Base-by-base conservation (phyloP, 2,888 invertebrate genomes). In the Allacma fusca region DNA sequence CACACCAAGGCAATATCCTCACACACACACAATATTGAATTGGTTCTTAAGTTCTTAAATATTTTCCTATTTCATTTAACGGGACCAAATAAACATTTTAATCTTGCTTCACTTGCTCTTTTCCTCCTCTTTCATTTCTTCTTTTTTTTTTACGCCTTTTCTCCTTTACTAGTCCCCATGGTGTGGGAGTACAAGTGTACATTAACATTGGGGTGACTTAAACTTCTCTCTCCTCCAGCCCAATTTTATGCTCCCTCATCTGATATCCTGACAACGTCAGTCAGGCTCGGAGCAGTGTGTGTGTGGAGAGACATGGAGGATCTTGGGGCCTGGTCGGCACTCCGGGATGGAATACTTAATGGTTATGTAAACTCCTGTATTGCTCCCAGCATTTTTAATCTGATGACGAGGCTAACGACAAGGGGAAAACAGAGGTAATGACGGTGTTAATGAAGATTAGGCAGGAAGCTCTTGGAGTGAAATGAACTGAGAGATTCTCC, bases 381-480 rank as follows among this genome's bases (percentile, higher is more conserved):
- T 13, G 50, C 50, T 50, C 50, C 50, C 50, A 50, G 50, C 50
- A 50, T 50, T 50, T 50, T 50, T 50, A 50, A 50, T 50, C 50
- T 50, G 50, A 50, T 50, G 50, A 50, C 19, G 50, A 50, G 50
- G n/a, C 50, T 50, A 50, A 68, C 28, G 21, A 50, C 50, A 50
- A 50, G 28, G 59, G 57, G 28, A 57, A 50, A 68, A 68, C 57
- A 29, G 69, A 23, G 68, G 75, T 75, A 75, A 75, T 75, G 75
- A 75, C 24, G 75, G 75, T 75, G 75, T 75, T 75, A 75, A 75
- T 75, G 75, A 75, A 75, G 75, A 75, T 75, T 68, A 68, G 75
- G 50, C 68, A 75, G 68, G 59, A 69, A 75, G 68, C 69, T 50
- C 50, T 68, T 59, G 75, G 50, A 68, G 69, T 67, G 67, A 75